Conservation (phyloP, 2,888 invertebrate species). For the Ichneumoninae sp. region DNA sequence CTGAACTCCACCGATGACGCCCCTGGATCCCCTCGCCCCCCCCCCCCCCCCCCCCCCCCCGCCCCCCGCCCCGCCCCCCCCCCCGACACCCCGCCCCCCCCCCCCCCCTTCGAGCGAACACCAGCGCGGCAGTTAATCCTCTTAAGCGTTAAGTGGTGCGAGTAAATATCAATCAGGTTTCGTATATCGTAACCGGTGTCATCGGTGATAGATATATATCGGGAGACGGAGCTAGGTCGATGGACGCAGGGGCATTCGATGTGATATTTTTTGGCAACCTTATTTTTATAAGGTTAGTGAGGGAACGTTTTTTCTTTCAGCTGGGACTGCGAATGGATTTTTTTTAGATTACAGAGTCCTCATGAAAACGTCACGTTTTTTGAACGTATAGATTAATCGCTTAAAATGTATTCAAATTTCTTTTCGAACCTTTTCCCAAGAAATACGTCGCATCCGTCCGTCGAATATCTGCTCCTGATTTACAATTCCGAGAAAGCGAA, state of each 20-base stretch:
- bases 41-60: background rate
- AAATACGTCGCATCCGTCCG: no score
- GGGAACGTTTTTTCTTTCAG: background rate
- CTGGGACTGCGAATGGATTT: background rate
- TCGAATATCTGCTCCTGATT: no score
- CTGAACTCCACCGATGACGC: conserved; percentile 24
- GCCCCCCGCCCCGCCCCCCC: no score
- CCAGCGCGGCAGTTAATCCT: conserved; percentile 80
- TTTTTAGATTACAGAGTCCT: background rate
- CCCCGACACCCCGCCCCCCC: no score
- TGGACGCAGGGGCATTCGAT: background rate
- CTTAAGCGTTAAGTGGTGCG: conserved; percentile 81
- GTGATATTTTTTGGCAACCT: background rate
- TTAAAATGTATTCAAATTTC: background rate
- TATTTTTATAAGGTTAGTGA: background rate
- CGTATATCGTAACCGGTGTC: conserved; percentile 65
- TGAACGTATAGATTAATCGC: background rate
- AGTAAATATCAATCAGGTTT: conserved; percentile 82
- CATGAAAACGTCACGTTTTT: background rate
- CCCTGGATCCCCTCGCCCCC: background rate
- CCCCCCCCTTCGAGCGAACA: conserved; percentile 46
- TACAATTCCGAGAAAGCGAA: no score
- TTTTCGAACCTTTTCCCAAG: no score
- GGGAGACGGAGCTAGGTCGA: conserved; percentile 16
- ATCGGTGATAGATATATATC: conserved; percentile 27